These are phyloP conservation scores for Chiloscyllium plagiosum DNA, from an alignment of 2,113 vertebrate species.

Conservation along the genomic window DNA sequence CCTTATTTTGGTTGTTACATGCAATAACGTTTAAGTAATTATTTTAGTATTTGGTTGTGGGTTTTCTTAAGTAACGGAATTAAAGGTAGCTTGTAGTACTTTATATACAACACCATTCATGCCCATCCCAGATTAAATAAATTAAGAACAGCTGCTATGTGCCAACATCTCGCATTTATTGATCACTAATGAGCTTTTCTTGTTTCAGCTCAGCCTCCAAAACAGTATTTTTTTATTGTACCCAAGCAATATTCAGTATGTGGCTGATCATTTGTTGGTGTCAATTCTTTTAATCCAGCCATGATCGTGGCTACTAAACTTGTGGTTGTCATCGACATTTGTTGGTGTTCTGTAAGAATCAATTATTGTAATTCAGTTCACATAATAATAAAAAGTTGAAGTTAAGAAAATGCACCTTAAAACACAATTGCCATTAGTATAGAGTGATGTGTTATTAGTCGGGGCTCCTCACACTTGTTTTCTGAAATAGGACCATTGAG, in stretches of 20 bases:
- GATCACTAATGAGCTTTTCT: neutral
- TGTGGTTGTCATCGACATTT: neutral
- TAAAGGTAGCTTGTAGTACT: too few species aligned
- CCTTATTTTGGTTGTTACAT: too few species aligned
- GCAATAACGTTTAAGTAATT: too few species aligned
- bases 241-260: neutral
- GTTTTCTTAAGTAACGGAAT: too few species aligned
- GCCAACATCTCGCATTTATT: neutral
- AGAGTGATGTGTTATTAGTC: neutral
- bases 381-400: neutral
- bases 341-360: neutral
- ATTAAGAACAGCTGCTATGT: neutral
- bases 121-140: neutral
- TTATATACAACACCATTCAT: neutral
- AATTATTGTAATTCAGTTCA: neutral
- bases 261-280: slow-evolving; percentile 2
- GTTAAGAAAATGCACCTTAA: neutral
- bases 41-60: too few species aligned
- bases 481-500: neutral
- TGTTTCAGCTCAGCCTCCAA: neutral
- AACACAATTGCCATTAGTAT: neutral
- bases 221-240: neutral
- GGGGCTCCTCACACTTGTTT: neutral
- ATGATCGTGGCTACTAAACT: neutral
- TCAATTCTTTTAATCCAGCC: slow-evolving; percentile 3